Evolutionary conservation across 2,888 invertebrate genomes (phyloP).

Genomic region (Cephus rjabovi): DNA sequence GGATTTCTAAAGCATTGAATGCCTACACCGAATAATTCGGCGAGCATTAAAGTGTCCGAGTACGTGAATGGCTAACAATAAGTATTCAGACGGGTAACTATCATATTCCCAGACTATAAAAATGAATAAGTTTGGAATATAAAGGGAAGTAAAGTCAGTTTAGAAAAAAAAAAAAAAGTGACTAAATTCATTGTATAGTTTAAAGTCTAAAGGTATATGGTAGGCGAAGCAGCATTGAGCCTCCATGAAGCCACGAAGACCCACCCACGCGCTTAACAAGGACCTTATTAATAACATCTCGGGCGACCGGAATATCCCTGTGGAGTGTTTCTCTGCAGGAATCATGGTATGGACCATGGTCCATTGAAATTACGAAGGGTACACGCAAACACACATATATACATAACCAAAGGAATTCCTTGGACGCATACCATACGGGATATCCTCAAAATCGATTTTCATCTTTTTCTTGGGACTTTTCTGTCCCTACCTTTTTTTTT

Average conservation of each 20-base stretch:
- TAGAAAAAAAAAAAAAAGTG: background rate
- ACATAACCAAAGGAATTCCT: slow-evolving; percentile 43
- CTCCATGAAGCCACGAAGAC: background rate
- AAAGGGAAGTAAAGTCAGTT: background rate
- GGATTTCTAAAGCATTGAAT: background rate
- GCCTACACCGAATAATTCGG: background rate
- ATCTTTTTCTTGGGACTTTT: slow-evolving; percentile 13
- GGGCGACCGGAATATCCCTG: slow-evolving; percentile 42
- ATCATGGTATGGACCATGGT: slow-evolving; percentile 19
- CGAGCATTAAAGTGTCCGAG: background rate
- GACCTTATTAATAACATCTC: slow-evolving; percentile 40
- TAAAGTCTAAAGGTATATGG: background rate
- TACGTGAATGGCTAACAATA: background rate
- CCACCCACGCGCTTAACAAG: slow-evolving; percentile 12
- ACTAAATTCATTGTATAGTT: background rate
- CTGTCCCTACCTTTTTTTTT: background rate
- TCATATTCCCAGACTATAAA: background rate
- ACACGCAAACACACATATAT: background rate
- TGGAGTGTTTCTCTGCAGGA: slow-evolving; percentile 50
- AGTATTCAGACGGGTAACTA: background rate
- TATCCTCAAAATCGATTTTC: slow-evolving; percentile 22
- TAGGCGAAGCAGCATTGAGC: background rate
- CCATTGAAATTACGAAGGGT: slow-evolving; percentile 42
- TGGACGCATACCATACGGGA: slow-evolving; percentile 11
- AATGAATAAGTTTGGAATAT: background rate